Conservation (phyloP, 1,140 invertebrate species). For the Araneus ventricosus region DNA sequence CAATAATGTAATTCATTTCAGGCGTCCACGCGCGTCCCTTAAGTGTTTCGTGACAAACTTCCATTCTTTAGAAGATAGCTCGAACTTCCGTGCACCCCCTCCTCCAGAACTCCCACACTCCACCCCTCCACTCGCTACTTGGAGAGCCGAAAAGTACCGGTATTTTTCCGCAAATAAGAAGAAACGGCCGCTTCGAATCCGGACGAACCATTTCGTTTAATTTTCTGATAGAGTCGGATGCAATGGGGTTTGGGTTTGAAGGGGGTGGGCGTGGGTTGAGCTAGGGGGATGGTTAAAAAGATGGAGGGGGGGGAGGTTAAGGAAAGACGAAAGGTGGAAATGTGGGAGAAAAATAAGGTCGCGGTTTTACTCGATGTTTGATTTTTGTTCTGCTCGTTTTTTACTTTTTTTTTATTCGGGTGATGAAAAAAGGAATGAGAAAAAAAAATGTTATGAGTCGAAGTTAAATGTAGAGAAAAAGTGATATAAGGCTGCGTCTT, state of each 20-base stretch:
- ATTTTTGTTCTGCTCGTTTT: conserved; percentile 15
- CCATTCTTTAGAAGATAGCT: conserved; percentile 60
- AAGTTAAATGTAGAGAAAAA: not conserved
- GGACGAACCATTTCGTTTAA: conserved; percentile 66
- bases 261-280: not conserved
- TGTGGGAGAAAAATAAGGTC: conserved; percentile 46
- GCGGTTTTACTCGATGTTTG: conserved; percentile 58
- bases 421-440: not conserved
- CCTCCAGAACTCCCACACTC: not conserved
- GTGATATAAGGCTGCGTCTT: not conserved
- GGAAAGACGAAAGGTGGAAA: conserved; percentile 19
- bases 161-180: conserved; percentile 70
- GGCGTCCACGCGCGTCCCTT: not conserved
- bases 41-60: conserved; percentile 73
- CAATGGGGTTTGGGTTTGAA: not conserved
- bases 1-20: conserved; percentile 51
- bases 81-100: conserved; percentile 38
- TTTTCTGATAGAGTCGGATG: conserved; percentile 62
- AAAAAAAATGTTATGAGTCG: conserved; percentile 3
- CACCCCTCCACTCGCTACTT: not conserved
- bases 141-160: conserved; percentile 64
- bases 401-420: not conserved
- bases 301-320: not conserved
- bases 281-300: conserved; percentile 1
- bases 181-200: conserved; percentile 48